Conservation (phyloP, 2,888 invertebrate genomes). For the Agonum fuliginosum region DNA sequence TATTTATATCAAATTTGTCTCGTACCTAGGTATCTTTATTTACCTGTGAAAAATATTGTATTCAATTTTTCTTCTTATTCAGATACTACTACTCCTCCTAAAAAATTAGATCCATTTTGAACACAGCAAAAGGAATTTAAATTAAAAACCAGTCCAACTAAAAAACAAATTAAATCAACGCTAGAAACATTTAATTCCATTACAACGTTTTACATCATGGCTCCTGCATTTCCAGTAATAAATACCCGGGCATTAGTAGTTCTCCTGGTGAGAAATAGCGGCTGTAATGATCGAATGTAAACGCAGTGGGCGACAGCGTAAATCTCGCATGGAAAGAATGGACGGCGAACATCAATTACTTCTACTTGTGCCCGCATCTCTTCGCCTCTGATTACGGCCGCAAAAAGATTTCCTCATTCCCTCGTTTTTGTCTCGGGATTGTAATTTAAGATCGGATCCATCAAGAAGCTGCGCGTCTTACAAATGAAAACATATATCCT, state of each 20-base stretch:
- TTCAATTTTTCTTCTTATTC: too few relatives aligned
- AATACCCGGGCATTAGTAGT: constrained; percentile 12
- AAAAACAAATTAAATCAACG: neutral
- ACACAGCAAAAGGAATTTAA: too few relatives aligned
- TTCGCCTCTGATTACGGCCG: constrained; percentile 45
- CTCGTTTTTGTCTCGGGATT: constrained; percentile 46
- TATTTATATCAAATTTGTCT: too few relatives aligned
- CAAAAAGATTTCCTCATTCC: constrained; percentile 41
- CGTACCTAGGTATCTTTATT: too few relatives aligned
- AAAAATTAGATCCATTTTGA: too few relatives aligned
- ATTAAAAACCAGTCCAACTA: too few relatives aligned
- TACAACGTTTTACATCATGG: constrained; percentile 1
- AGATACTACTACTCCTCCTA: too few relatives aligned
- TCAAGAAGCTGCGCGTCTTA: constrained; percentile 42
- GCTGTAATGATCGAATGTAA: constrained; percentile 49
- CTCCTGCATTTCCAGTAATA: constrained; percentile 14
- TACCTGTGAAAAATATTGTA: too few relatives aligned
- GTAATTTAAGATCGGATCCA: constrained; percentile 57
- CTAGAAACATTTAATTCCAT: constrained; percentile 26
- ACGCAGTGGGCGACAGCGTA: constrained; percentile 46
- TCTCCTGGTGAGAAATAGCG: constrained; percentile 22
- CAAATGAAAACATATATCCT: constrained; percentile 58
- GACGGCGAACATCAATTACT: constrained; percentile 50
- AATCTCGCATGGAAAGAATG: constrained; percentile 52
- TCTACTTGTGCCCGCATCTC: constrained; percentile 31